These are phyloP conservation scores for Centropristis striata DNA, from an alignment of 2,113 vertebrate species.

Conservation along the genomic window DNA sequence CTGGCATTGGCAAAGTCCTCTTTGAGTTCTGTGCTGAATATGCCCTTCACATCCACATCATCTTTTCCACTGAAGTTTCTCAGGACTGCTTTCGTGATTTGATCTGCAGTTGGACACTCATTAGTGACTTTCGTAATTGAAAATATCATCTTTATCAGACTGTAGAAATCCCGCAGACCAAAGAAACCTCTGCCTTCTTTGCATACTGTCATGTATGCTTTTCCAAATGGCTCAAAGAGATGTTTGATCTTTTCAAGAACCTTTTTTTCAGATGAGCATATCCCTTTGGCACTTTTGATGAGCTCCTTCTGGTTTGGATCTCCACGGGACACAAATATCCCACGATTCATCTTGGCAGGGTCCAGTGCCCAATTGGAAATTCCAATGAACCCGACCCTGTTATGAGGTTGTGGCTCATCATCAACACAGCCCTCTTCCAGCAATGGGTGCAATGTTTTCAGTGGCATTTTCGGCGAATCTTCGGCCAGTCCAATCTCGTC, in stretches of 20 bases:
- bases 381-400: constrained; percentile 92
- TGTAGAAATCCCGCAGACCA: constrained; percentile 93
- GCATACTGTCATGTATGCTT: constrained; percentile 86
- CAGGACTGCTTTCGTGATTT: constrained; percentile 86
- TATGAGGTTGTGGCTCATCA: constrained; percentile 89
- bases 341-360: constrained; percentile 96
- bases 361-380: constrained; percentile 96
- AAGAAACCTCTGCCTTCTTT: constrained; percentile 89
- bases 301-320: constrained; percentile 87
- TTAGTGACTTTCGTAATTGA: constrained; percentile 77
- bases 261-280: constrained; percentile 87
- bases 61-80: constrained; percentile 93
- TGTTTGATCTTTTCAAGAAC: constrained; percentile 80
- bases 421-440: constrained; percentile 94
- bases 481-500: constrained; percentile 95
- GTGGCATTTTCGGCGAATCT: constrained; percentile 93
- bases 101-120: constrained; percentile 56
- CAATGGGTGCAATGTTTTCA: constrained; percentile 92
- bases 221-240: constrained; percentile 87
- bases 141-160: constrained; percentile 94
- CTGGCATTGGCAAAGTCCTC: constrained; percentile 13
- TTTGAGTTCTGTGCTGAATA: constrained; percentile 78
- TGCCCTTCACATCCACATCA: constrained; percentile 78
- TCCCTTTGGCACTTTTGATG: constrained; percentile 88
- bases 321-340: constrained; percentile 91